Base-by-base conservation (phyloP, 53 echinoderm and acorn worm species). In the Astropecten irregularis region DNA sequence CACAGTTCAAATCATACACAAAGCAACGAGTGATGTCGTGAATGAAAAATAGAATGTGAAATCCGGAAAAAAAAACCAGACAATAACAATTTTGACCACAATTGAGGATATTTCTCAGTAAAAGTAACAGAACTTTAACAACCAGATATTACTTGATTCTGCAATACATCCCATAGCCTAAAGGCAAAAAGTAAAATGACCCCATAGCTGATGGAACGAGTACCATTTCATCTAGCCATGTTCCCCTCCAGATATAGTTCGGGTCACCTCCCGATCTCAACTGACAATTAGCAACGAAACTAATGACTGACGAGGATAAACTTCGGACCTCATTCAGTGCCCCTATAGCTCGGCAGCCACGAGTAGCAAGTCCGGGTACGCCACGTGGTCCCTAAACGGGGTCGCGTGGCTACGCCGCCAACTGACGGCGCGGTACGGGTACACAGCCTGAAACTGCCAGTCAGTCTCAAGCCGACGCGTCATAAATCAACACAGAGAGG, bases 271-370 rank as follows among this genome's bases (percentile, higher is more conserved):
- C 37, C 33, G 19, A 66, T 26, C 15, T 22, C 35, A 54, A 40
- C 15, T 57, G 57, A 39, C 65, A 58, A 76, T 73, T 73, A 73
- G 23, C 57, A 76, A 76, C 76, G 19, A n/a, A 76, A 76, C 36
- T 40, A 22, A 76, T 55, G 13, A 38, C 15, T 56, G 14, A 36
- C 57, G 18, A 38, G n/a, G 76, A 38, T 76, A 76, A 76, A 76
- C 76, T 76, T 58, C 58, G 76, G 57, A 57, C 76, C 76, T 40
- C 37, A 42, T 56, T 52, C 54, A 74, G 56, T 4, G 20, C 30
- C 68, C 13, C 65, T 36, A 38, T 65, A 65, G 18, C n/a, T 65
- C 38, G 36, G 38, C 65, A 36, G 19, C 13, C 21, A 65, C 20
- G 19, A 10, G 6, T 35, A 18, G 15, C 21, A 31, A 32, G 32